Evolutionary conservation across 2,888 invertebrate genomes (phyloP), one percentile per base, ranked within the genome.

Genomic region (Blastobasis adustella): DNA sequence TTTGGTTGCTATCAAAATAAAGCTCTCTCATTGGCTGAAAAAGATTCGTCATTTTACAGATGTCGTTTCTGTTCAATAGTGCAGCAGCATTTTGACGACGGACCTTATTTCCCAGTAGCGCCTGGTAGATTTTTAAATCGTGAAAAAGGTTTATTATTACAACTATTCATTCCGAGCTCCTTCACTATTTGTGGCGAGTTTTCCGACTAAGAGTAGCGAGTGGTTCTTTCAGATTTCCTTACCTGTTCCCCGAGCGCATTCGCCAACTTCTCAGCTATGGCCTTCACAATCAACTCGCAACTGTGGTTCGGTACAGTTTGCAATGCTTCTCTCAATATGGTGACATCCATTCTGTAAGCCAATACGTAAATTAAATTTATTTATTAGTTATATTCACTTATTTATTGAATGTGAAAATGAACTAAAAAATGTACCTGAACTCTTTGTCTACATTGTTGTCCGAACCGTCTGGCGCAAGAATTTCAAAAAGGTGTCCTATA

Each of bases 231-330:
- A 49, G 46, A 44, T 36, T 45, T 51, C 49, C 53, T 66, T 66
- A 93, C 92, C 90, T 96, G 93, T 65, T 94, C 94, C 9, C 95
- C 93, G 51, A 98, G 86, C 52, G 93, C 92, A 61, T 94, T 94
- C 0, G 97, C 96, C 56, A 98, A 84, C 73, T 96, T 94, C 48
- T 93, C 91, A 0, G 97, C 94, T 37, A 97, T 95, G 56, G 92
- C 94, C 63, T 96, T 92, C 47, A 97, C 86, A 79, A 96, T 94
- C 62, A 93, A 92, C 80, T 98, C 98, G 42, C 95, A 92, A 61
- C 89, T 93, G 62, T 94, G 94, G 79, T 94, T 95, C 39, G 96
- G 96, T 49, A 96, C 94, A 51, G 93, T 93, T 65, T 93, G 93
- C 53, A 98, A 84, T 23, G 97, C 96, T 82, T 96, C 95, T 66